Percentiles rank a stretch among this genome's conserved stretches.
These are phyloP conservation scores for Montipora sp. DNA, from an alignment of 64 coral and sea anemone species.

Conservation along the genomic window DNA sequence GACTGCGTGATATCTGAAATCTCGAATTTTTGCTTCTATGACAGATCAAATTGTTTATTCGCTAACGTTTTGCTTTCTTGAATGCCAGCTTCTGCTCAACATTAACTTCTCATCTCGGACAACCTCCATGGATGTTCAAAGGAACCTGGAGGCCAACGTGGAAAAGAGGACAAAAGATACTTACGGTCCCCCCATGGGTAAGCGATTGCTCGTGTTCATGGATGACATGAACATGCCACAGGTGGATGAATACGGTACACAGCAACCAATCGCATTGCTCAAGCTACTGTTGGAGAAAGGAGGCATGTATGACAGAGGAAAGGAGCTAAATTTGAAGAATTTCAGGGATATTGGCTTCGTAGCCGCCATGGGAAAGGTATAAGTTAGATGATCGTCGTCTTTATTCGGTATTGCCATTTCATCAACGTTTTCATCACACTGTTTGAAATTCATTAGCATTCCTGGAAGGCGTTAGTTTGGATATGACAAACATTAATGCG, in stretches of 20 bases:
- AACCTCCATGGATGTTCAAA: conserved; percentile 97
- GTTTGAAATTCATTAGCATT: no score
- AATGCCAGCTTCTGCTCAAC: conserved; percentile 79
- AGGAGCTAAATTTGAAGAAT: conserved; percentile 96
- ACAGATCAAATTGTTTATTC: neutral
- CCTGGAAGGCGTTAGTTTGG: no score
- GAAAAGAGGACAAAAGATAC: conserved; percentile 99
- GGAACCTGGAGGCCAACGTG: conserved; percentile 96
- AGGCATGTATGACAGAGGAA: conserved; percentile 97
- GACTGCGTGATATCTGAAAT: no score
- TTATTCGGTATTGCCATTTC: no score
- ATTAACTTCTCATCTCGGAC: conserved; percentile 99
- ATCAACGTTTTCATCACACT: no score
- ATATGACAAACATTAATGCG: no score
- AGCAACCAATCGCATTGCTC: conserved; percentile 94
- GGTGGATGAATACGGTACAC: conserved; percentile 98
- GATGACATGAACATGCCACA: conserved; percentile 99
- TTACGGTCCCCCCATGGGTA: conserved; percentile 99
- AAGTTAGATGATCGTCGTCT: neutral
- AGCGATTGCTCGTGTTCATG: conserved; percentile 96
- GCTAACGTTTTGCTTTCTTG: neutral
- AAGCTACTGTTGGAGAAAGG: conserved; percentile 93
- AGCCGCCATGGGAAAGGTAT: conserved; percentile 99
- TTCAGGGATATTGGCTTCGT: conserved; percentile 97
- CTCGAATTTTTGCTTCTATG: neutral